Conservation (phyloP, 2,113 vertebrate genomes). For the Chloropsis cyanopogon region DNA sequence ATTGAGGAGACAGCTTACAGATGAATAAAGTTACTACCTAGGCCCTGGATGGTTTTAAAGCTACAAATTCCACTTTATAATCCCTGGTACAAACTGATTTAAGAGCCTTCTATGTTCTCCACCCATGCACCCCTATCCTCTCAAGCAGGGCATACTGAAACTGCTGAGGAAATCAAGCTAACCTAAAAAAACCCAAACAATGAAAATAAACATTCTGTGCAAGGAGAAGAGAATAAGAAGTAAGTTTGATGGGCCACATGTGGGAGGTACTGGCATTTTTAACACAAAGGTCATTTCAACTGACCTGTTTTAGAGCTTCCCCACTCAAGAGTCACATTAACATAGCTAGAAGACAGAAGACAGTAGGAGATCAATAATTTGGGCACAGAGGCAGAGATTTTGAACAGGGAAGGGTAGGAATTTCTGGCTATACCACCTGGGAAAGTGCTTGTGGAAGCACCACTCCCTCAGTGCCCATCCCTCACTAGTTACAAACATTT, state of each 20-base stretch:
- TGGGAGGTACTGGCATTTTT: neutral
- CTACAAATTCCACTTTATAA: neutral
- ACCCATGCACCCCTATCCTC: neutral
- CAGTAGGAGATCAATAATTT: neutral
- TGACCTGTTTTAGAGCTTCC: neutral
- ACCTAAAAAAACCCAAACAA: neutral
- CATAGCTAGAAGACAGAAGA: neutral
- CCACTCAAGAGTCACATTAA: neutral
- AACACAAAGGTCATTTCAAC: neutral
- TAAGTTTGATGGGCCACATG: neutral
- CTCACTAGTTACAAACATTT: neutral
- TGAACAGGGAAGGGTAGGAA: neutral
- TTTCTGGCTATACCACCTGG: neutral
- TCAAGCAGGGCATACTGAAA: neutral
- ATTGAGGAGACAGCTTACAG: neutral
- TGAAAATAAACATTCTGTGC: neutral
- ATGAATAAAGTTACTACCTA: neutral
- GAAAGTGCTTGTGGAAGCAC: neutral
- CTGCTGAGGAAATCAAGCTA: neutral
- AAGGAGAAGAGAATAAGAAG: neutral
- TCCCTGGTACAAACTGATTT: neutral
- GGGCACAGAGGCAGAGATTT: neutral
- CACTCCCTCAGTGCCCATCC: fast-evolving
- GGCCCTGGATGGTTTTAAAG: neutral
- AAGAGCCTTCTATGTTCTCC: neutral